These are phyloP conservation scores for Germaria angustata DNA, from an alignment of 2,888 invertebrate genomes.

Conservation along the genomic window DNA sequence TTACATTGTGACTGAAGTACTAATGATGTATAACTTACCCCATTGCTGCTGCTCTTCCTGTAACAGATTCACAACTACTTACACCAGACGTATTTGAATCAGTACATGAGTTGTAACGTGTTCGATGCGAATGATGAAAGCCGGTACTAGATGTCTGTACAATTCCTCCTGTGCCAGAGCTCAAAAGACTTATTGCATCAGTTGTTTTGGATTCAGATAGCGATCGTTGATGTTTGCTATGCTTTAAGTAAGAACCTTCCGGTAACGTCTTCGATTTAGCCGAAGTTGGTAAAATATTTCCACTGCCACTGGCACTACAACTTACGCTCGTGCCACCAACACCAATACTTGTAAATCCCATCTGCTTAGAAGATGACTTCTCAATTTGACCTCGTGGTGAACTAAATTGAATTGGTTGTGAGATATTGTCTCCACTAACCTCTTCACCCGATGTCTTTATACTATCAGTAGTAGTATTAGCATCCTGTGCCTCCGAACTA, in stretches of 20 bases:
- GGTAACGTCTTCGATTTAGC: conserved; percentile 82
- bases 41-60: conserved; percentile 83
- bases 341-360: conserved; percentile 57
- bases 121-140: conserved; percentile 79
- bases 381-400: conserved; percentile 43
- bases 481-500: conserved; percentile 72
- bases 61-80: conserved; percentile 89
- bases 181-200: conserved; percentile 80
- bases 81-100: conserved; percentile 91
- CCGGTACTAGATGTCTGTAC: conserved; percentile 42
- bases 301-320: conserved; percentile 21
- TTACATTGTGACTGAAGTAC: neutral
- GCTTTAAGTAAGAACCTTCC: conserved; percentile 77
- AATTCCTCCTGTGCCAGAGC: conserved; percentile 67
- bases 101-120: conserved; percentile 83
- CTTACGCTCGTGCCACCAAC: conserved; percentile 19
- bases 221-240: conserved; percentile 83
- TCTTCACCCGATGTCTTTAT: conserved; percentile 69
- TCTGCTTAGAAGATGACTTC: conserved; percentile 50
- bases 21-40: conserved; percentile 79
- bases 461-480: conserved; percentile 74
- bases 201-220: conserved; percentile 86
- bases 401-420: conserved; percentile 53
- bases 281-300: conserved; percentile 63
- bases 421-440: conserved; percentile 54